Evolutionary conservation across 2,113 vertebrate genomes (phyloP).

Genomic region (Tapirus terrestris): DNA sequence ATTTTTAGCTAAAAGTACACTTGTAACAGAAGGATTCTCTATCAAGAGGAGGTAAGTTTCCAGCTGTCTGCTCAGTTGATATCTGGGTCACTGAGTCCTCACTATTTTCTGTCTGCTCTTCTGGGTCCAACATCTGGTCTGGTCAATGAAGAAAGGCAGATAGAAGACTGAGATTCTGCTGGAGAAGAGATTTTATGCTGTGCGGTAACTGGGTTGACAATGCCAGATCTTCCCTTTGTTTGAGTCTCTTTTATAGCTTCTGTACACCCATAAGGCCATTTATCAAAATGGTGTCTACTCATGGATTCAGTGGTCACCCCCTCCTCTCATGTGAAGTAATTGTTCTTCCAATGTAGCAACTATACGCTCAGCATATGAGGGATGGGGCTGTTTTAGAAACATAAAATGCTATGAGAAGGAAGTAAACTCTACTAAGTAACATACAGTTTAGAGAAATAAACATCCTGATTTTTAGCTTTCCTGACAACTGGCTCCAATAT

Average conservation of each 20-base stretch:
- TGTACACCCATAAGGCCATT: neutral
- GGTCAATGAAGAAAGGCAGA: neutral
- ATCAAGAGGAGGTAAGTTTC: neutral
- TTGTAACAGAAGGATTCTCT: neutral
- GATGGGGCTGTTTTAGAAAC: neutral
- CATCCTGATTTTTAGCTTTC: neutral
- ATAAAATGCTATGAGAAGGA: neutral
- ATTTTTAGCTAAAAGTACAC: constrained; percentile 2
- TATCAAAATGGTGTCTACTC: neutral
- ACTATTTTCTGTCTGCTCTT: neutral
- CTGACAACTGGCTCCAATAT: neutral
- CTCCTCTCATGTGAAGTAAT: neutral
- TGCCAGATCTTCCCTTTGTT: neutral
- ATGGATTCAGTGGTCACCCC: neutral
- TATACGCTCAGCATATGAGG: neutral
- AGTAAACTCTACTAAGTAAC: neutral
- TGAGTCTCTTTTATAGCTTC: neutral
- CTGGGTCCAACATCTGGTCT: neutral
- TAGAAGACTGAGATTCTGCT: neutral
- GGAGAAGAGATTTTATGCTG: neutral
- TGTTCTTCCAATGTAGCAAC: neutral
- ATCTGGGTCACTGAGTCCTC: neutral
- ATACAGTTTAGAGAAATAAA: constrained; percentile 9
- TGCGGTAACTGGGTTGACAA: neutral
- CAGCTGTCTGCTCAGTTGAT: neutral